Conservation (phyloP, 2,113 vertebrate species). For the Dolichotis patagonum region DNA sequence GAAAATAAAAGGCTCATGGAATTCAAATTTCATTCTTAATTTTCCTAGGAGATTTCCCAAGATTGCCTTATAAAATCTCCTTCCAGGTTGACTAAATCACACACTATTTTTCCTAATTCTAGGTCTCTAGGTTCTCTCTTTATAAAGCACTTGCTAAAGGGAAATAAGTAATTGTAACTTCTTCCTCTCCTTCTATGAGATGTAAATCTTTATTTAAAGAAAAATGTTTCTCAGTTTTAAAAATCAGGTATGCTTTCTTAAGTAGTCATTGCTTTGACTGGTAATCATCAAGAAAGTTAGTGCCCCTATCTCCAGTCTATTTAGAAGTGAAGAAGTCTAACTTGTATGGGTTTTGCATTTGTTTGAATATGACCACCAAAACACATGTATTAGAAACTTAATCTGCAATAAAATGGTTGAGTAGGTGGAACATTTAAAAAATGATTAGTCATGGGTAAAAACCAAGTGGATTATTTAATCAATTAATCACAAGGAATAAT, state of each 20-base stretch:
- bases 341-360: not conserved
- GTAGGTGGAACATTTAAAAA: not conserved
- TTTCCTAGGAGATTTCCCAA: constrained; percentile 17
- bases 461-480: not conserved
- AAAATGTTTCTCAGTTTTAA: not conserved
- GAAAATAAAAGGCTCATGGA: constrained; percentile 67
- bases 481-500: not conserved
- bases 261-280: not conserved
- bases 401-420: not conserved
- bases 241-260: not conserved
- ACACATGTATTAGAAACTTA: not conserved
- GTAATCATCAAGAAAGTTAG: not conserved
- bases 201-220: not conserved
- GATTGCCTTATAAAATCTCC: constrained; percentile 37
- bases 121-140: not conserved
- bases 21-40: constrained; percentile 59
- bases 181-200: not conserved
- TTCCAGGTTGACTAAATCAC: not conserved
- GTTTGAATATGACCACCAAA: not conserved
- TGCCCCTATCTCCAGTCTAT: not conserved
- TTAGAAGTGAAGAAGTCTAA: not conserved
- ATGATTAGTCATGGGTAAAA: not conserved
- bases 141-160: not conserved
- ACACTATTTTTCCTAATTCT: not conserved
- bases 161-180: not conserved